Evolutionary conservation across 2,797 vertebrate species (phyloP).

Genomic region (Thripadectes ignobilis): DNA sequence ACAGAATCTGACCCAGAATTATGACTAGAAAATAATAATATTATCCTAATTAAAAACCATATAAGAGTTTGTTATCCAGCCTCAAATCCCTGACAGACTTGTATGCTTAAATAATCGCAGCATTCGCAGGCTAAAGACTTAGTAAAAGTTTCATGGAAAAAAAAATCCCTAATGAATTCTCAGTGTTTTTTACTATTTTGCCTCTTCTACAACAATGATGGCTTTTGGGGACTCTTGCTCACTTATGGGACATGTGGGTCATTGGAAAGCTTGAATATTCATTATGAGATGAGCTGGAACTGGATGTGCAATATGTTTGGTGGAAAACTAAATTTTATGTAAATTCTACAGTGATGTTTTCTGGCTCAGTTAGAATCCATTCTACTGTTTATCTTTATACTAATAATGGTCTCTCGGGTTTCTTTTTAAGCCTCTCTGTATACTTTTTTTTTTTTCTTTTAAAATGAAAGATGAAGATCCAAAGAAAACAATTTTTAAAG

Average conservation of each 20-base stretch:
- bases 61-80: conserved; percentile 4
- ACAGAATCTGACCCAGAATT: conserved; percentile 31
- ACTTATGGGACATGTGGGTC: conserved; percentile 60
- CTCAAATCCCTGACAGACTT: conserved; percentile 38
- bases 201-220: conserved; percentile 9
- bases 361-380: conserved; percentile 60
- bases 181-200: conserved; percentile 51
- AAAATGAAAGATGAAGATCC: conserved; percentile 54
- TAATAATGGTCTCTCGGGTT: conserved; percentile 63
- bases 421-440: conserved; percentile 51
- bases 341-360: conserved; percentile 62
- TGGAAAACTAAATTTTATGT: conserved; percentile 67
- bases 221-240: conserved; percentile 47
- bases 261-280: conserved; percentile 53
- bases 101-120: background rate
- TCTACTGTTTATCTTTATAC: conserved; percentile 62
- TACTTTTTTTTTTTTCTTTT: background rate
- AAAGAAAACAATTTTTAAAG: conserved; percentile 53
- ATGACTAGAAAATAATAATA: conserved; percentile 41
- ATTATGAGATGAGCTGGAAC: conserved; percentile 63
- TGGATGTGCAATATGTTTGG: conserved; percentile 42
- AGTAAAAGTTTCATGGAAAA: conserved; percentile 36
- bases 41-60: conserved; percentile 40
- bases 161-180: conserved; percentile 34
- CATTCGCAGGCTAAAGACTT: conserved; percentile 38